Evolutionary conservation across 2,113 vertebrate genomes (phyloP), one percentile per base, ranked within the genome.

Genomic region (Esox niger): DNA sequence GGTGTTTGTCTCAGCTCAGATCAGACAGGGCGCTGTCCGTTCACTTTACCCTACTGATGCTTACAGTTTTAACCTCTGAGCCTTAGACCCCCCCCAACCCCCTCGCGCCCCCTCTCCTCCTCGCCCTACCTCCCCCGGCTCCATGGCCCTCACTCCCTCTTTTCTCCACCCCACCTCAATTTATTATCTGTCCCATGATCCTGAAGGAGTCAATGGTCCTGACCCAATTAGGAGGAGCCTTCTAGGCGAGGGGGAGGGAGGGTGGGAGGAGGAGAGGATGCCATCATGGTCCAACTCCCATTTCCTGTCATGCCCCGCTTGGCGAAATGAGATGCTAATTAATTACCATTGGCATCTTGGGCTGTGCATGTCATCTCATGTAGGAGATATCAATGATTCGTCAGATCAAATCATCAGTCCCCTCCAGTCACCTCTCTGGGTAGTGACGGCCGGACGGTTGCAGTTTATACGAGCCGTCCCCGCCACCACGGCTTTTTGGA

Each of bases 261-360:
- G 26, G 27, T 2, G 27, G 30, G 1, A 26, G 30, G 4, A 32
- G 35, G 55, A 25, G 10, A 81, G 90, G 92, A 92, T 88, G 88
- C 90, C 87, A 93, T 91, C 85, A 88, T 90, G 90, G 82, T 90
- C 92, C 85, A 87, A 91, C 91, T 91, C 88, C 87, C 82, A 88
- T 89, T 92, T 95, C 93, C 91, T 93, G 94, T 94, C 93, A 91
- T 92, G 91, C 90, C 90, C 90, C 89, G 92, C 91, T 32, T 62
- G 30, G 21, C 25, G 92, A 93, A 95, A 94, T 92, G 86, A 95
- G 92, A 93, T 92, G 92, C 90, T 95, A 95, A 95, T 95, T 95
- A 95, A 95, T 95, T 94, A 95, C 89, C 91, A 88, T 90, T 94
- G 94, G 92, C 92, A 94, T 94, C 90, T 92, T 94, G 91, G 91